These are phyloP conservation scores for Micrasema minimum DNA, from an alignment of 1,140 invertebrate genomes.

Conservation along the genomic window DNA sequence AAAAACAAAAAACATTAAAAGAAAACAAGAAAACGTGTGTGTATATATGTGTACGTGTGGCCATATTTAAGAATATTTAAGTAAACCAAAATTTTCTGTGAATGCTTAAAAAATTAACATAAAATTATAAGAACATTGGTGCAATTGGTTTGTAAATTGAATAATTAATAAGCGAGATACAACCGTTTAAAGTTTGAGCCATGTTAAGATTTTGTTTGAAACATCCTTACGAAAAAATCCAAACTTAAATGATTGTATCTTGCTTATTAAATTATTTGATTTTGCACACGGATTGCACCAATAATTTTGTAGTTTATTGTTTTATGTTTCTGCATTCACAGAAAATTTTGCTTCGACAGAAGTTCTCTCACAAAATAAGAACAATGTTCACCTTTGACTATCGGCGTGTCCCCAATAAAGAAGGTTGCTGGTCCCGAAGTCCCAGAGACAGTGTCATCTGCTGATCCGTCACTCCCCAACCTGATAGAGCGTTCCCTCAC, in stretches of 20 bases:
- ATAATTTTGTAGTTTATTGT: neutral
- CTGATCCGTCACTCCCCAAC: slow-evolving; percentile 65
- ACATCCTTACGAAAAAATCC: neutral
- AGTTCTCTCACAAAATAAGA: too few relatives aligned
- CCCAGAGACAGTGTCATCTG: slow-evolving; percentile 59
- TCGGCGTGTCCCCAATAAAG: slow-evolving; percentile 66
- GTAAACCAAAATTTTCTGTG: too few relatives aligned
- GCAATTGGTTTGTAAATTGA: too few relatives aligned
- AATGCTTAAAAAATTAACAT: too few relatives aligned
- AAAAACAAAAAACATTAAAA: neutral
- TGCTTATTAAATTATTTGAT: neutral
- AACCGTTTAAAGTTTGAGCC: neutral
- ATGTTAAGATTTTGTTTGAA: neutral
- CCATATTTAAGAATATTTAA: too few relatives aligned
- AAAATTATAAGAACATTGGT: too few relatives aligned
- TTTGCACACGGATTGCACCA: neutral
- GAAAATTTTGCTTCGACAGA: too few relatives aligned
- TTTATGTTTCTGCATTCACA: slow-evolving; percentile 53
- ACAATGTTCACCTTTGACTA: too few relatives aligned
- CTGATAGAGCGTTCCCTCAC: slow-evolving; percentile 65
- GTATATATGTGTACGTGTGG: too few relatives aligned
- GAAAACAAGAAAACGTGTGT: neutral
- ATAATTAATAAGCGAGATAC: too few relatives aligned
- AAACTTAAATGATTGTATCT: too few relatives aligned
- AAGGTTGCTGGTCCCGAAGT: slow-evolving; percentile 60